Conservation (phyloP, 2,888 invertebrate genomes). For the Escarpia spicata region DNA sequence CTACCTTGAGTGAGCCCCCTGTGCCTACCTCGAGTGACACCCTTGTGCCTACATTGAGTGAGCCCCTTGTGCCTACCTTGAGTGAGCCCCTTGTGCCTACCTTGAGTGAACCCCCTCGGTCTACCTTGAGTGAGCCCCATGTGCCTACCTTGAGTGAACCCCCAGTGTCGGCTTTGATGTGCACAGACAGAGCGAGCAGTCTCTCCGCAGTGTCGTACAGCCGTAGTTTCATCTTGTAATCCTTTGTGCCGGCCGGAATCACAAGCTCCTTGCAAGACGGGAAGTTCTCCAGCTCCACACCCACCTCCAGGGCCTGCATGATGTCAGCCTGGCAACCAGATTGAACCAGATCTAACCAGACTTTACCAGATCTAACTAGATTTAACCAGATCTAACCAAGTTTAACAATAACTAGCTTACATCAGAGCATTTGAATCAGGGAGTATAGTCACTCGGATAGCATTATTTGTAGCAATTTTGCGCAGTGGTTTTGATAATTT, state of each 20-base stretch:
- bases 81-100: conserved; percentile 54
- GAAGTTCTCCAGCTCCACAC: conserved; percentile 86
- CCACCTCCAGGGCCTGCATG: conserved; percentile 76
- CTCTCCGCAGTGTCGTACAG: conserved; percentile 80
- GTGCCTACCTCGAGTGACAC: too few species aligned
- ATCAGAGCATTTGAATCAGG: too few species aligned
- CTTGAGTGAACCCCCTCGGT: neutral
- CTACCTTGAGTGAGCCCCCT: too few species aligned
- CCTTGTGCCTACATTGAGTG: too few species aligned
- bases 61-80: conserved; percentile 53
- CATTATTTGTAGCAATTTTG: too few species aligned
- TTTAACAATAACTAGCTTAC: too few species aligned
- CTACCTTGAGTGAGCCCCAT: neutral
- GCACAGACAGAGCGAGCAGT: conserved; percentile 79
- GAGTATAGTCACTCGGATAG: too few species aligned
- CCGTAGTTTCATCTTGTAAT: conserved; percentile 76
- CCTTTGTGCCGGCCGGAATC: conserved; percentile 64
- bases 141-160: conserved; percentile 71
- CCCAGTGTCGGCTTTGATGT: conserved; percentile 72
- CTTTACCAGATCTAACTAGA: too few species aligned
- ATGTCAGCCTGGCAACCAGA: conserved; percentile 73
- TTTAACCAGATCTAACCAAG: too few species aligned
- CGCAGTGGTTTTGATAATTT: too few species aligned
- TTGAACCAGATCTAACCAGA: too few species aligned
- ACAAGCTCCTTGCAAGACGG: conserved; percentile 75